phyloP scores from a whole-genome alignment of 2,797 vertebrate genomes.

The Eulemur coronatus region DNA sequence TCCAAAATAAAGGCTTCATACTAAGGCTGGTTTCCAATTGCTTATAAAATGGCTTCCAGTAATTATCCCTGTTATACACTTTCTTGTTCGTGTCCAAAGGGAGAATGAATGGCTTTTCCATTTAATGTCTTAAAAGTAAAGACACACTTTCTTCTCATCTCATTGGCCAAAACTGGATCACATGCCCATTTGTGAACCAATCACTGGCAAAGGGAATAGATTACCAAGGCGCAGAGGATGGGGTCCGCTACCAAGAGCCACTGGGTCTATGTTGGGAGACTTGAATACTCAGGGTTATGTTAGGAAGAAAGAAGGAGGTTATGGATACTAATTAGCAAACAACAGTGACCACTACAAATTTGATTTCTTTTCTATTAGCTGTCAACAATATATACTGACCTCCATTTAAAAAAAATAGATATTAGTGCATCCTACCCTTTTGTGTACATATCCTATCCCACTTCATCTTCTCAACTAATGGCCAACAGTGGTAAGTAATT shows the following conservation, averaged over 20 bases:
- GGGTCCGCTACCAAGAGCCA: not conserved
- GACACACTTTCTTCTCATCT: not conserved
- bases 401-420: not conserved
- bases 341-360: not conserved
- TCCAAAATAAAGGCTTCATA: not conserved
- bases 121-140: not conserved
- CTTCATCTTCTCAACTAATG: not conserved
- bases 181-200: not conserved
- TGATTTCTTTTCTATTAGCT: not conserved
- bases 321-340: not conserved
- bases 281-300: not conserved
- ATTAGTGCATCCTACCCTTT: not conserved
- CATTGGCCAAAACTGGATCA: not conserved
- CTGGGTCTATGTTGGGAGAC: not conserved
- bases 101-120: not conserved
- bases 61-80: not conserved
- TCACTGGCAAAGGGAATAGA: not conserved
- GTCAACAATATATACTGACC: not conserved
- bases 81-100: not conserved
- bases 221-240: not conserved
- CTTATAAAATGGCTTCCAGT: not conserved
- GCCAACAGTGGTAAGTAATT: not conserved
- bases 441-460: not conserved
- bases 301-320: not conserved
- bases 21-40: not conserved